Conservation (phyloP, 2,888 invertebrate genomes). For the Icerya purchasi region DNA sequence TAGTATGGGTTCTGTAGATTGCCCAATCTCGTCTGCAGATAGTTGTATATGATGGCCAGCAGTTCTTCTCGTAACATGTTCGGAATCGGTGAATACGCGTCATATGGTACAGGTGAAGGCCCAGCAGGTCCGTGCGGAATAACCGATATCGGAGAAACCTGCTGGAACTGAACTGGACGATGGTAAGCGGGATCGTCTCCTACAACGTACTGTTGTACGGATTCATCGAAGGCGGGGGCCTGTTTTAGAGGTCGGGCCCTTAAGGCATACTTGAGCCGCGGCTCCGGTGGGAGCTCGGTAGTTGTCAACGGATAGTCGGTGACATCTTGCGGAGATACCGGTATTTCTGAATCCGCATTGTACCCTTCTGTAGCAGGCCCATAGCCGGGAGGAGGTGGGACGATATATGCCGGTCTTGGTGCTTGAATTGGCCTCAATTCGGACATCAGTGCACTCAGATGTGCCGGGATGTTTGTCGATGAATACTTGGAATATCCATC, state of each 20-base stretch:
- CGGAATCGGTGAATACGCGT: slow-evolving; percentile 7
- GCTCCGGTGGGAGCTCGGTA: slow-evolving; percentile 13
- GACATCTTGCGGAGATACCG: slow-evolving; percentile 5
- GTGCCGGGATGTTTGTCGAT: slow-evolving; percentile 10
- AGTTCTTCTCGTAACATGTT: slow-evolving; percentile 19
- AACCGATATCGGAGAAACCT: background rate
- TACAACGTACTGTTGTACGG: slow-evolving; percentile 8
- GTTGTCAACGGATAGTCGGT: slow-evolving; percentile 9
- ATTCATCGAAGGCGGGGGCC: slow-evolving; percentile 12
- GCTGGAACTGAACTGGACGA: slow-evolving; percentile 2
- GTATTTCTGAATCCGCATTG: slow-evolving; percentile 6
- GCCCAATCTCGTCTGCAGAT: slow-evolving; percentile 16
- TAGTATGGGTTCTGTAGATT: background rate
- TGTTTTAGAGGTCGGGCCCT: slow-evolving; percentile 8
- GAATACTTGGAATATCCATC: slow-evolving; percentile 7
- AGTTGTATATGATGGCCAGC: slow-evolving; percentile 20
- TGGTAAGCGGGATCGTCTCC: slow-evolving; percentile 2
- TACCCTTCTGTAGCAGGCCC: slow-evolving; percentile 3
- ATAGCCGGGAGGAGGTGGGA: background rate
- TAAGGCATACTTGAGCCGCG: slow-evolving; percentile 5
- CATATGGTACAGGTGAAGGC: slow-evolving; percentile 5
- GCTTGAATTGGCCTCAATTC: slow-evolving; percentile 13
- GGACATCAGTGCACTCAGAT: slow-evolving; percentile 15
- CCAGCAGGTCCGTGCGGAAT: slow-evolving; percentile 8
- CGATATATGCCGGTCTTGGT: slow-evolving; percentile 3